Evolutionary conservation across 1,140 invertebrate species (phyloP).

Genomic region (Pristionchus pacificus): DNA sequence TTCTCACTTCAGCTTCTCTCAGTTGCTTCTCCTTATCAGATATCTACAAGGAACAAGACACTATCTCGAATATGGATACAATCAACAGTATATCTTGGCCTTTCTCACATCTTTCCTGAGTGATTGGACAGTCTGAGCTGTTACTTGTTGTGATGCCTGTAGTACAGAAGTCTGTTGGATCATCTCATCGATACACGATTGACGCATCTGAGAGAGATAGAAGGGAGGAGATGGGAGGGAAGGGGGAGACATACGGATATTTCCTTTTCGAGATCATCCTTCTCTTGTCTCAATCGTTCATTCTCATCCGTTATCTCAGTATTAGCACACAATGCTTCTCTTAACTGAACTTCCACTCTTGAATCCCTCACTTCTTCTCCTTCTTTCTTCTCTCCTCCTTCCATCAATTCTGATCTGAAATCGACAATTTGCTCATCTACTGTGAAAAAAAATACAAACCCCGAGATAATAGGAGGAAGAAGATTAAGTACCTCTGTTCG

Average conservation of each 20-base stretch:
- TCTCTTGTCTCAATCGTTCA: constrained; percentile 11
- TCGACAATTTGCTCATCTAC: too few species aligned
- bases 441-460: too few species aligned
- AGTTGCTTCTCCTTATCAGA: neutral
- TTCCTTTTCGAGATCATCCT: constrained; percentile 14
- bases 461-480: too few species aligned
- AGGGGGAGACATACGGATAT: neutral
- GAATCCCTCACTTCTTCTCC: too few species aligned
- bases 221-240: neutral
- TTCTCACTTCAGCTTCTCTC: neutral
- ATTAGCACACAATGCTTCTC: constrained; percentile 20
- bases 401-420: too few species aligned
- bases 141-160: constrained; percentile 16
- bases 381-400: too few species aligned
- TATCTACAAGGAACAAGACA: neutral
- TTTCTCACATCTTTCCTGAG: too few species aligned
- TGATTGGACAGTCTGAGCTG: neutral
- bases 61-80: neutral
- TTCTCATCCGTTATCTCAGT: constrained; percentile 23
- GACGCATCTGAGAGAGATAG: neutral
- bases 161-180: constrained; percentile 16
- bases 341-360: neutral
- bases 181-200: constrained; percentile 26
- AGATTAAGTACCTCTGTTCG: too few species aligned
- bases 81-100: neutral